A percentile compares a stretch with the other conserved stretches of the same genome.
Evolutionary conservation across 2,797 vertebrate genomes (phyloP).

Genomic region (Phalanger gymnotis): DNA sequence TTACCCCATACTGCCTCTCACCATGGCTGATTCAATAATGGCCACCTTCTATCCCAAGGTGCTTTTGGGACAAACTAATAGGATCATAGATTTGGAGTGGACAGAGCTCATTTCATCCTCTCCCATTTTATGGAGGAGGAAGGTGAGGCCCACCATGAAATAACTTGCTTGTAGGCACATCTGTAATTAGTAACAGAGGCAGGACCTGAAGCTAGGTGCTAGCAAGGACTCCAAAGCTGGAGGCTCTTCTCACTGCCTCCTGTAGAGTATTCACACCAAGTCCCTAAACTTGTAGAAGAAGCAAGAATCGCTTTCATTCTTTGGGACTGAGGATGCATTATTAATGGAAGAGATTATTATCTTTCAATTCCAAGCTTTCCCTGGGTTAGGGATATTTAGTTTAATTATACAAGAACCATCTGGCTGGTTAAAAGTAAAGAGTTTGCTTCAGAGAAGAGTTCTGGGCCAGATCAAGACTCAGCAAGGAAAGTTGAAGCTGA

Average conservation of each 20-base stretch:
- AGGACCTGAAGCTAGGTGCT: not conserved
- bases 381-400: conserved; percentile 16
- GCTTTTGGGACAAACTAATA: too few relatives aligned
- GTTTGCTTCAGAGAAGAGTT: conserved; percentile 21
- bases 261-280: not conserved
- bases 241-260: not conserved
- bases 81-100: not conserved
- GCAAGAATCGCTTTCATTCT: not conserved
- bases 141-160: not conserved
- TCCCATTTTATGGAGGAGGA: not conserved
- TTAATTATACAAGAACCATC: conserved; percentile 33
- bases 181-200: not conserved
- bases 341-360: conserved; percentile 26
- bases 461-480: not conserved
- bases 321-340: not conserved
- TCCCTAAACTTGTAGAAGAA: not conserved
- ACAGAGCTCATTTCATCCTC: not conserved
- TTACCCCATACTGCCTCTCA: not conserved
- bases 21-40: not conserved
- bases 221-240: too few relatives aligned
- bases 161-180: not conserved
- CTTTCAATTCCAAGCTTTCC: conserved; percentile 35
- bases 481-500: not conserved
- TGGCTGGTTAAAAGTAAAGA: conserved; percentile 34
- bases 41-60: not conserved